These are phyloP conservation scores for Bufotes viridis DNA, from an alignment of 2,797 vertebrate species.

Conservation along the genomic window DNA sequence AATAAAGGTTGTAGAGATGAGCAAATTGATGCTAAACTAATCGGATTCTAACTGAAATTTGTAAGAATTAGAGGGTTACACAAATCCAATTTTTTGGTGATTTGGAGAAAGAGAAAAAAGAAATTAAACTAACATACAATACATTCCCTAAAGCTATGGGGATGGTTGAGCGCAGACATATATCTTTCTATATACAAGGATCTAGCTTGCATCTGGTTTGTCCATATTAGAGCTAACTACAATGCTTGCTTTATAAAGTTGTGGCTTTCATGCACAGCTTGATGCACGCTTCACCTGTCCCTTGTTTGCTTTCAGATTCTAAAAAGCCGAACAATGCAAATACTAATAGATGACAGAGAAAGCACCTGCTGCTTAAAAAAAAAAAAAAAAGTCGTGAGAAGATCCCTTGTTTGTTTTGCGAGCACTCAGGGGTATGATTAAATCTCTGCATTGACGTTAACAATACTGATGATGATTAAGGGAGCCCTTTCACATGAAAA, in stretches of 20 bases:
- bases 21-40: no score
- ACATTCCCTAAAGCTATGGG: no score
- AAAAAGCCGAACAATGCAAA: constrained; percentile 76
- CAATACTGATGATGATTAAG: constrained; percentile 81
- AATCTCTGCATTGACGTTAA: constrained; percentile 83
- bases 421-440: constrained; percentile 83
- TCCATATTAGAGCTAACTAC: neutral
- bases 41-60: no score
- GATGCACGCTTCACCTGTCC: constrained; percentile 78
- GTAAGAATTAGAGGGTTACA: no score
- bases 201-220: neutral
- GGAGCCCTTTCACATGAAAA: constrained; percentile 82
- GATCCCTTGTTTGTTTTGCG: constrained; percentile 85
- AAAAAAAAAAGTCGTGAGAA: constrained; percentile 78
- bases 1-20: no score
- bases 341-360: constrained; percentile 83
- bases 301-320: constrained; percentile 81
- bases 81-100: no score
- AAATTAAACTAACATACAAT: no score
- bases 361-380: constrained; percentile 91
- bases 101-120: no score
- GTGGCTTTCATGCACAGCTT: constrained; percentile 47
- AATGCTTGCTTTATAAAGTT: neutral
- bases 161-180: no score
- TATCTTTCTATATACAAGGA: no score